Base-by-base conservation (phyloP, 2,888 invertebrate species). In the Julus scandinavius region DNA sequence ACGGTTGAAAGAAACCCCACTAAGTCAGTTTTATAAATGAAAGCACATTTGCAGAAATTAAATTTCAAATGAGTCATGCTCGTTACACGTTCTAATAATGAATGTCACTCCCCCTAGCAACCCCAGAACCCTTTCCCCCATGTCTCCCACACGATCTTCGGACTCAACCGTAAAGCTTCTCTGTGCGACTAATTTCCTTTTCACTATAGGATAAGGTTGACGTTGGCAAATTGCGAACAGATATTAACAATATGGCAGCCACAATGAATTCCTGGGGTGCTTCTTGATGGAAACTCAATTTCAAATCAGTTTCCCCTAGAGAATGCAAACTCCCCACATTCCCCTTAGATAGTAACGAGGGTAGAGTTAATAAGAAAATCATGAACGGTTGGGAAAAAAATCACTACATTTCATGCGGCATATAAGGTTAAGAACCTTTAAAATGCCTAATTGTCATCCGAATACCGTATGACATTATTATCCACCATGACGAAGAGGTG, bases 201-300 rank as follows among this genome's bases (percentile, higher is more conserved):
- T 80, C 80, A 40, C 15, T 4, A 5, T 45, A 40, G 80, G 38
- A 80, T 80, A 80, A 80, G 80, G 80, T 80, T 80, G 80, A 80
- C 80, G 80, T 80, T 80, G 80, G 80, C 80, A 80, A 80, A 80
- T 80, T 80, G 80, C 80, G 80, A 40, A 80, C 80, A 80, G 80
- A 80, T 80, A 80, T 80, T 80, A 80, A 80, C 80, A 80, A 80
- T 80, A 80, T 80, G 80, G 80, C 80, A 80, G 80, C 80, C 80
- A 80, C 80, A 29, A 80, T 80, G 80, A 80, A 80, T 80, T 80
- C 80, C 80, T 80, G 80, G 80, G 80, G 80, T 80, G 80, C 80
- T 80, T 38, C 80, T 80, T 80, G 80, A 80, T 38, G 80, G 80
- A 80, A 80, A 80, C 80, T 80, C 80, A 80, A 80, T 80, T 80